Evolutionary conservation across 2,113 vertebrate genomes (phyloP).

Genomic region (Carollia perspicillata): DNA sequence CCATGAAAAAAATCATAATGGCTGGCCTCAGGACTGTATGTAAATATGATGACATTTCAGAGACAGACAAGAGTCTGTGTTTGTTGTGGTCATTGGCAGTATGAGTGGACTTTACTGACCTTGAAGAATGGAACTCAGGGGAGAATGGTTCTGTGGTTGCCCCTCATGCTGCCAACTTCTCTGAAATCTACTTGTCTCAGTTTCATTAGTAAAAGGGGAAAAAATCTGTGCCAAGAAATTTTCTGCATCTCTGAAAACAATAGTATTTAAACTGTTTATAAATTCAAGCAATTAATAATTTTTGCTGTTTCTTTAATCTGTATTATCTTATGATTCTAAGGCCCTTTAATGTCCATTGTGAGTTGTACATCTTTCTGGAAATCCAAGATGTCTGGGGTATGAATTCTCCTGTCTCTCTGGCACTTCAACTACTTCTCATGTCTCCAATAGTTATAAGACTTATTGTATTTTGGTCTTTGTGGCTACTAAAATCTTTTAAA

Average conservation of each 20-base stretch:
- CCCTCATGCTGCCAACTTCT: not conserved
- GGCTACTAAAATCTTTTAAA: not conserved
- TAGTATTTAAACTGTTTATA: not conserved
- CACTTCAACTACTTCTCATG: not conserved
- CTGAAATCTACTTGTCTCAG: not conserved
- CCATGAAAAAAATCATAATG: not conserved
- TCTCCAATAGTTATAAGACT: not conserved
- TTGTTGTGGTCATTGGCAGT: not conserved
- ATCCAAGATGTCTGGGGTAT: not conserved
- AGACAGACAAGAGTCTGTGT: not conserved
- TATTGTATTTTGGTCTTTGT: not conserved
- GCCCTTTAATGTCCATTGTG: not conserved
- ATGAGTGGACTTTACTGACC: not conserved
- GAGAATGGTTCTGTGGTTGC: not conserved
- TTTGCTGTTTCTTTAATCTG: not conserved
- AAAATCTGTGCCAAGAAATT: not conserved
- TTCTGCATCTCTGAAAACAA: not conserved
- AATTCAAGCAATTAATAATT: not conserved
- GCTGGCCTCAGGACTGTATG: not conserved
- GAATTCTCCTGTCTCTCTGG: not conserved
- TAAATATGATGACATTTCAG: not conserved
- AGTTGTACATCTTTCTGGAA: not conserved
- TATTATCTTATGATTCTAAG: not conserved
- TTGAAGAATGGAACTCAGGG: not conserved
- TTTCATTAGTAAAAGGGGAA: not conserved